These are phyloP conservation scores for Phrynocephalus guinanensis DNA, from an alignment of 2,797 vertebrate genomes.

Conservation along the genomic window DNA sequence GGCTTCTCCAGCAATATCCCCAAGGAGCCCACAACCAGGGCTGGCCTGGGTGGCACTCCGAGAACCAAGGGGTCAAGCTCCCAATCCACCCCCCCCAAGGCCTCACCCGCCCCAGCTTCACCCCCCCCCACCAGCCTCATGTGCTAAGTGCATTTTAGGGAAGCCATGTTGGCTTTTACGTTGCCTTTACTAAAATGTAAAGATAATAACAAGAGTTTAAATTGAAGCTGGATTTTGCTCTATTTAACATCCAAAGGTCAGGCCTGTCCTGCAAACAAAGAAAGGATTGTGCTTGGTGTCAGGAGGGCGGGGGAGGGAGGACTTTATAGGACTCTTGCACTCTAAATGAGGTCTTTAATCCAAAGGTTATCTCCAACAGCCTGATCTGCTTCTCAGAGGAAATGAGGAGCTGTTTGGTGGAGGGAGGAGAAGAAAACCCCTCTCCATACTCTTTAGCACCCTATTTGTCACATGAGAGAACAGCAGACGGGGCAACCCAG, in stretches of 20 bases:
- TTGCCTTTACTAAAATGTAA: conserved; percentile 66
- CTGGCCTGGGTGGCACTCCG: fast-evolving
- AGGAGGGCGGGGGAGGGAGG: conserved; percentile 4
- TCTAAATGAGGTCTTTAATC: conserved; percentile 71
- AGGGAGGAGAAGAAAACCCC: conserved; percentile 38
- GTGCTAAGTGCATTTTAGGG: neutral
- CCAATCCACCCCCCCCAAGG: too few relatives aligned
- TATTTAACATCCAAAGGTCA: conserved; percentile 79
- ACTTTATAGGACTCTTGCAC: conserved; percentile 64
- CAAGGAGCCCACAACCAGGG: neutral
- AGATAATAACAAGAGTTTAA: conserved; percentile 67
- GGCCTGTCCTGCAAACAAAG: conserved; percentile 68
- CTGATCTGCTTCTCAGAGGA: conserved; percentile 53
- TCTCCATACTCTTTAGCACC: neutral
- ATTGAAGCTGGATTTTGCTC: conserved; percentile 68
- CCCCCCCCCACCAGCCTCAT: neutral
- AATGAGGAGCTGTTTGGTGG: conserved; percentile 44
- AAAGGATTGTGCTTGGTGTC: conserved; percentile 67
- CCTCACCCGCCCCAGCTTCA: neutral
- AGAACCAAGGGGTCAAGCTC: fast-evolving
- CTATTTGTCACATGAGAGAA: too few relatives aligned
- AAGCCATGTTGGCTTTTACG: conserved; percentile 44
- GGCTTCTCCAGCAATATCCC: fast-evolving
- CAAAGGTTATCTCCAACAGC: conserved; percentile 62
- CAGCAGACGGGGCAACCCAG: too few relatives aligned